Base-by-base conservation (phyloP, 2,797 vertebrate genomes). In the Borostomias antarcticus region DNA sequence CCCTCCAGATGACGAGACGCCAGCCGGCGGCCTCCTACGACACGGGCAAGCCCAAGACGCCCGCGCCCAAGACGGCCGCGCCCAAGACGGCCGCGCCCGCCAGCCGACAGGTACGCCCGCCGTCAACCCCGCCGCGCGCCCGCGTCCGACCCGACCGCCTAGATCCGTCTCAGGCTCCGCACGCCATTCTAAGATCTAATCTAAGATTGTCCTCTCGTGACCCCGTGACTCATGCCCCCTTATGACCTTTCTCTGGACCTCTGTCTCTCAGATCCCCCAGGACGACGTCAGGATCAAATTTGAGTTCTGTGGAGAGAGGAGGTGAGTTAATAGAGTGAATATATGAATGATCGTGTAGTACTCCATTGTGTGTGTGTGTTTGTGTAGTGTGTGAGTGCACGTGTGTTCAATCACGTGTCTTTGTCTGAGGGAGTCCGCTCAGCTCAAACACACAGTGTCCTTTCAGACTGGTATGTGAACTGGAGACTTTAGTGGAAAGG, bases 1-100 rank as follows among this genome's bases (percentile, higher is more conserved):
- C 97, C 3, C 94, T 99, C 62, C 94, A 98, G 89, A 97, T 99
- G 96, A 92, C 94, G 70, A 90, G 95, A 63, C 93, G 95, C 30
- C 93, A 95, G 86, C 91, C 96, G 2, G 79, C 90, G 67, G 66
- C 92, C 58, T 88, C 93, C 0, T 95, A 93, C n/a, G 96, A 98
- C 69, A 90, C 90, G 64, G 89, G 94, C 82, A 98, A 97, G 89
- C 91, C 82, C n/a, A 98, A 97, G 81, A 91, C 93, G 0, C 71
- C 85, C 75, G 89, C 91, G 52, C 23, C 85, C 0, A 76, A 45
- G 15, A 45, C 40, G 13, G 7, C 89, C 75, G 89, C 91, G 52
- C 23, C 85, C 0, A 76, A 45, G 15, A 45, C 40, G 13, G 7
- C 89, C 75, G n/a, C n/a, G n/a, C 93, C 92, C 77, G 82, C 90